Evolutionary conservation across 2,113 vertebrate genomes (phyloP), one percentile per base, ranked within the genome.

Genomic region (Chiloscyllium plagiosum): DNA sequence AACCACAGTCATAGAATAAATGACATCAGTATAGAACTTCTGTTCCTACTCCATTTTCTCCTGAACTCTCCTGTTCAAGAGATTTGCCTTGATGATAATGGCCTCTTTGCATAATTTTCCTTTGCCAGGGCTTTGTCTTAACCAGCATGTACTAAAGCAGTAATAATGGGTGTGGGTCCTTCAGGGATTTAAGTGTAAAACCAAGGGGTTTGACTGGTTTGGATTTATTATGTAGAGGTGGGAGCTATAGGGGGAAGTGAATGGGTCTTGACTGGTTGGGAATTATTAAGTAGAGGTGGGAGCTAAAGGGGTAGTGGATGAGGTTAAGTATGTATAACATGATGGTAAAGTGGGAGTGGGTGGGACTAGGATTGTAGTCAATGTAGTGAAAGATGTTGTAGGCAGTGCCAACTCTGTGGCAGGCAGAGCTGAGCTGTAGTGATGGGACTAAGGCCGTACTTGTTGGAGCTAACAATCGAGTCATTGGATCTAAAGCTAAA

Each of bases 41-140:
- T 98, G 69, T 98, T 98, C n/a, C 98, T 70, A 97, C 97, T 98
- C 98, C 95, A 98, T 98, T 97, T 98, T 99, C 97, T 99, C 98
- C 96, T 98, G 98, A 0, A 98, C 98, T 96, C 97, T 96, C 96
- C 98, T 97, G 96, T 98, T 98, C 97, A 98, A 98, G 97, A 99
- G 98, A 96, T 98, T 99, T 92, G 98, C 98, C 96, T 99, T 99
- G 96, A 99, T 98, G 29, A 99, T 33, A 95, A 99, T 97, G 0
- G 98, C 98, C 97, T 98, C 98, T 96, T 98, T 98, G 96, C 98
- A 98, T 96, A 99, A 98, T 52, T 98, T 99, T 95, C 98, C 98
- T 96, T 98, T 99, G 66, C 98, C 98, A 96, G 99, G 96, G 98
- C 98, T 97, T 99, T 98, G 97, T 98, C 98, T 97, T 98, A 98